Percentiles rank a stretch among this genome's conserved stretches.
phyloP scores from a whole-genome alignment of 2,113 vertebrate genomes.

The Lepus timidus region DNA sequence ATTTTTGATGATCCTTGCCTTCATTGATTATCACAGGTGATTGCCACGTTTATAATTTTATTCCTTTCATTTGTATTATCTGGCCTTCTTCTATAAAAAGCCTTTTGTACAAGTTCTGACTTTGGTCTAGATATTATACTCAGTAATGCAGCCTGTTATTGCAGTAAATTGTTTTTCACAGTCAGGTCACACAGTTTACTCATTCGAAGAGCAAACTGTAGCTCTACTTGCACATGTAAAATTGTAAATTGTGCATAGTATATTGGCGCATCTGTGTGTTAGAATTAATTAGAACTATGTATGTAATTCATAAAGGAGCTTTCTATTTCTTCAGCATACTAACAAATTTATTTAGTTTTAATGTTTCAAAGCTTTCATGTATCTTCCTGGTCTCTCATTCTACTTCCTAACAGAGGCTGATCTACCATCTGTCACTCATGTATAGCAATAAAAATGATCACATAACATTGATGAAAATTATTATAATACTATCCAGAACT shows the following conservation, averaged over 20 bases:
- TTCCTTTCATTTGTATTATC: neutral
- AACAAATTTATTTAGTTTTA: neutral
- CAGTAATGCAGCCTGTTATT: neutral
- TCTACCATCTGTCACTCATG: neutral
- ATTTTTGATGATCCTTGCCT: neutral
- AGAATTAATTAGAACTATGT: conserved; percentile 6
- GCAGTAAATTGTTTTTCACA: conserved; percentile 23
- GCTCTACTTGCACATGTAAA: neutral
- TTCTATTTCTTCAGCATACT: neutral
- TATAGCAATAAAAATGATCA: neutral
- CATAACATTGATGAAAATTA: neutral
- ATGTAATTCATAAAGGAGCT: neutral
- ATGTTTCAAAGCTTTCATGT: neutral
- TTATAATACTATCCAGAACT: neutral
- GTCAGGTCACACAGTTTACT: neutral
- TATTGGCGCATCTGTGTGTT: neutral
- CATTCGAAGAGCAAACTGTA: conserved; percentile 3
- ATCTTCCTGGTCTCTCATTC: neutral
- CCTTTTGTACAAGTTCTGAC: neutral
- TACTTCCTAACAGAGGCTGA: neutral
- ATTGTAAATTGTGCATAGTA: neutral
- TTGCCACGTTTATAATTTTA: neutral
- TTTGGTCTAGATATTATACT: neutral
- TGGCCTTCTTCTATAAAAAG: neutral
- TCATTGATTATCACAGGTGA: neutral